Evolutionary conservation across 1,140 invertebrate genomes (phyloP).

Genomic region (Macrotrachela quadricornifera): DNA sequence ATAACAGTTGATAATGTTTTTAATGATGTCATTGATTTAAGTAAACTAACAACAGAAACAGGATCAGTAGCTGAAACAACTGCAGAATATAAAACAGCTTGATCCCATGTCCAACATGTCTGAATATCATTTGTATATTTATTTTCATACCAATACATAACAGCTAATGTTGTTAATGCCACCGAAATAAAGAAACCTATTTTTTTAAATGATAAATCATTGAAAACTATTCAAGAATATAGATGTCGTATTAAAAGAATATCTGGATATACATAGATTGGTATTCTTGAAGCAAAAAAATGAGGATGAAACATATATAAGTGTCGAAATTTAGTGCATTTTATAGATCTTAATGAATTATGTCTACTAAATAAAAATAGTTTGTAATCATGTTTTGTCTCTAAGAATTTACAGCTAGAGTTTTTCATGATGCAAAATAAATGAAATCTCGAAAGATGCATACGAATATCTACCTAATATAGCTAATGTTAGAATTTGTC

Average conservation of each 20-base stretch:
- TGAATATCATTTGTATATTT: neutral
- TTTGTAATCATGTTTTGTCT: too few species aligned
- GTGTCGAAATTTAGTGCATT: too few species aligned
- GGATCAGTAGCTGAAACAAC: neutral
- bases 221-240: slow-evolving; percentile 13
- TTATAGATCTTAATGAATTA: too few species aligned
- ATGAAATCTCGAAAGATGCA: too few species aligned
- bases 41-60: neutral
- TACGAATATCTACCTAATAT: slow-evolving; percentile 22
- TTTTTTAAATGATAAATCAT: neutral
- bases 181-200: neutral
- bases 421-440: too few species aligned
- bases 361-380: too few species aligned
- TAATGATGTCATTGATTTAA: neutral
- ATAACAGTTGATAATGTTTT: too few species aligned
- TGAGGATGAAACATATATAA: too few species aligned
- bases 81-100: neutral
- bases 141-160: neutral
- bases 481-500: slow-evolving; percentile 29
- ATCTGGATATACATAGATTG: too few species aligned
- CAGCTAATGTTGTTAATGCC: neutral
- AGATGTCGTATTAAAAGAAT: too few species aligned
- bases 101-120: neutral
- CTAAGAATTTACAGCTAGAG: too few species aligned
- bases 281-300: too few species aligned